Conservation (phyloP, 1,140 invertebrate species). For the Cydia splendana region DNA sequence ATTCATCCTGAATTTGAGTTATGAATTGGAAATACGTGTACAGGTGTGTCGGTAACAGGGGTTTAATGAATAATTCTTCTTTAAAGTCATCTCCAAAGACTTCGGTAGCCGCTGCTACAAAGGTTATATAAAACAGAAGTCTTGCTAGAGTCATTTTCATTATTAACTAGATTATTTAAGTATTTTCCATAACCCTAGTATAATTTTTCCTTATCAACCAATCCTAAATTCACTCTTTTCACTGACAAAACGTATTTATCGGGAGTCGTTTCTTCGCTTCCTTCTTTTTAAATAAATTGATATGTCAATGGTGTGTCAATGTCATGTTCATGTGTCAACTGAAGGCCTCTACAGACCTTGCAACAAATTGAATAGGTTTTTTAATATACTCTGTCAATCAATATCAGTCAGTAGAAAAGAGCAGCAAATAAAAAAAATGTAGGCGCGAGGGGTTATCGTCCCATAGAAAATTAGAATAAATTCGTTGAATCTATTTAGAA, state of each 20-base stretch:
- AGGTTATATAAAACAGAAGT: constrained; percentile 1
- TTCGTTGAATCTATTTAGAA: too few relatives aligned
- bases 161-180: neutral
- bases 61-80: constrained; percentile 92
- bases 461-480: too few relatives aligned
- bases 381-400: too few relatives aligned
- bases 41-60: constrained; percentile 87
- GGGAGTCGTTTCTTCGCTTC: neutral
- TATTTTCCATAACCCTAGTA: neutral
- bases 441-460: too few relatives aligned
- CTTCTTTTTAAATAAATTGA: too few relatives aligned
- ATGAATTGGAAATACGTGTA: constrained; percentile 93
- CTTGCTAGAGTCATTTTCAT: neutral
- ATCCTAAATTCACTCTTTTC: neutral
- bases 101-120: constrained; percentile 32
- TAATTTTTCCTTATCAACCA: constrained; percentile 2
- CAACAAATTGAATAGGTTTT: too few relatives aligned
- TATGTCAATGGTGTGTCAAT: too few relatives aligned
- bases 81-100: constrained; percentile 84
- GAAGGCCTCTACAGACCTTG: too few relatives aligned
- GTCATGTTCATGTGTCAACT: too few relatives aligned
- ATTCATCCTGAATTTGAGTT: constrained; percentile 84
- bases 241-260: neutral
- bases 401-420: too few relatives aligned
- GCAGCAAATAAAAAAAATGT: too few relatives aligned